Percentiles rank a stretch among this genome's conserved stretches.
phyloP scores from a whole-genome alignment of 2,888 invertebrate genomes.

The Clepsis dumicolana region DNA sequence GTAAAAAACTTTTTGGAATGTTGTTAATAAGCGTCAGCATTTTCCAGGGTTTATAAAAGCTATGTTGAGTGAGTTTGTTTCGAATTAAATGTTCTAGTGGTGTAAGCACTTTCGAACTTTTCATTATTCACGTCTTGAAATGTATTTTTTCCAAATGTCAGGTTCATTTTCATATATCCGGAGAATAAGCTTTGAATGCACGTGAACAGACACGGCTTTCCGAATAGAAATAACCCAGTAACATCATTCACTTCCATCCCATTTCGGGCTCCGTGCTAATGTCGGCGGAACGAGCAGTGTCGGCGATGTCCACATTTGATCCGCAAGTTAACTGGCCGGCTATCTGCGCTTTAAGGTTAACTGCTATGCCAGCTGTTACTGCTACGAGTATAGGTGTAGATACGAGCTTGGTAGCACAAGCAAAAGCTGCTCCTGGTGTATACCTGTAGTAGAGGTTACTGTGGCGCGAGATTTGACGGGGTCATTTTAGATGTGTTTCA shows the following conservation, averaged over 20 bases:
- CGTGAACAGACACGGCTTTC: neutral
- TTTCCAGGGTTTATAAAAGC: neutral
- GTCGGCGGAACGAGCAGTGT: constrained; percentile 11
- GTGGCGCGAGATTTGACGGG: neutral
- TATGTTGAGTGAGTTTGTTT: no score
- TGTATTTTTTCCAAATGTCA: neutral
- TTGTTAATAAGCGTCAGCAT: no score
- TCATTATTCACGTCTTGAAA: neutral
- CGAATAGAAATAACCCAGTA: constrained; percentile 7
- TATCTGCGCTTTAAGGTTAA: constrained; percentile 58
- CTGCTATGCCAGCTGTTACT: constrained; percentile 55
- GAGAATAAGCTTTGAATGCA: neutral
- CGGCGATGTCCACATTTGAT: constrained; percentile 21
- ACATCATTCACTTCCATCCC: constrained; percentile 10
- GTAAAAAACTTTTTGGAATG: no score
- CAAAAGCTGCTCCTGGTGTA: neutral
- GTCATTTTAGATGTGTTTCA: neutral
- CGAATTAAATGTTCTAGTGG: no score
- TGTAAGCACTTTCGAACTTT: no score
- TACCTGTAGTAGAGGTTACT: neutral
- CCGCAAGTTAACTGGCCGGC: constrained; percentile 17
- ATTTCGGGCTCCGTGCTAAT: constrained; percentile 14
- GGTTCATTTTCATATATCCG: neutral
- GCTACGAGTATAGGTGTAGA: constrained; percentile 42
- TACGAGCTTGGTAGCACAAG: neutral